Percentiles rank a stretch among this genome's conserved stretches.
These are phyloP conservation scores for Eremobia ochroleuca DNA, from an alignment of 2,888 invertebrate species.

Conservation along the genomic window DNA sequence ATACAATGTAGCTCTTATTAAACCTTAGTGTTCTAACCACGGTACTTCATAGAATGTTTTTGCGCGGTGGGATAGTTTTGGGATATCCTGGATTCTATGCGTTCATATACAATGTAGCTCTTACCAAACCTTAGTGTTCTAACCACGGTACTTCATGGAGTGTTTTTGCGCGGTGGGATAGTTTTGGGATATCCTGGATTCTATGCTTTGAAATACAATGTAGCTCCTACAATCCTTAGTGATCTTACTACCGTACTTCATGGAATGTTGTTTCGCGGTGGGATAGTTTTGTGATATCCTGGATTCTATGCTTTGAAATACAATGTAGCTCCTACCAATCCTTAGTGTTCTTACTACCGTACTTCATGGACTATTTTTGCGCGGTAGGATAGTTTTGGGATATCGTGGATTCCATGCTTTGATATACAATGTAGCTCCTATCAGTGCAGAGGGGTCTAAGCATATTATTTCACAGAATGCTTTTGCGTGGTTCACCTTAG, in stretches of 20 bases:
- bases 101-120: background rate
- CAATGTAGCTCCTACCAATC: background rate
- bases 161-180: constrained; percentile 32
- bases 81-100: background rate
- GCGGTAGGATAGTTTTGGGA: constrained; percentile 6
- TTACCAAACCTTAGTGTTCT: background rate
- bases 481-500: constrained; percentile 13
- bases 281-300: constrained; percentile 1
- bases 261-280: constrained; percentile 36
- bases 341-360: background rate
- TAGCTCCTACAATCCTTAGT: too few species aligned
- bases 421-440: background rate
- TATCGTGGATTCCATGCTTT: background rate
- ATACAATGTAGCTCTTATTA: background rate
- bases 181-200: background rate
- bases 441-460: background rate
- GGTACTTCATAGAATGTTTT: constrained; percentile 15
- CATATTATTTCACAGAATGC: background rate
- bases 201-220: background rate
- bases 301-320: background rate
- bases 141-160: background rate
- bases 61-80: constrained; percentile 25
- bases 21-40: background rate
- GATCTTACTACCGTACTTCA: too few species aligned
- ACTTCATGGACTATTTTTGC: constrained; percentile 23